These are phyloP conservation scores for Bombus waltoni DNA, from an alignment of 1,140 invertebrate genomes.

Conservation along the genomic window DNA sequence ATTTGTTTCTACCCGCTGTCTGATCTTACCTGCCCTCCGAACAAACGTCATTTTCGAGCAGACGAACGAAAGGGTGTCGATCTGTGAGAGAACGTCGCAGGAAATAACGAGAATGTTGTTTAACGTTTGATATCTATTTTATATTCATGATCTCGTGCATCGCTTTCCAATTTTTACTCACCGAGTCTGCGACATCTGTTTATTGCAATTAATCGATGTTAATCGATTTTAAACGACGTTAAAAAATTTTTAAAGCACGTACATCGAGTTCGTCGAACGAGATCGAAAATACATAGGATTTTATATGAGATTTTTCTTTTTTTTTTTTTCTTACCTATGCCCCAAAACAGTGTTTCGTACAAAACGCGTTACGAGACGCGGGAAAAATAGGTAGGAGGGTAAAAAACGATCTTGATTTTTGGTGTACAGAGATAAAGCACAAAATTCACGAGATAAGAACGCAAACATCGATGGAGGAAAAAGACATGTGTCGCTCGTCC, in stretches of 20 bases:
- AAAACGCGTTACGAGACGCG: neutral
- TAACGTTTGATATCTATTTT: too few relatives aligned
- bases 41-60: neutral
- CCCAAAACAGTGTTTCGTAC: neutral
- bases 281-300: too few relatives aligned
- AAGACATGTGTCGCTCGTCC: constrained; percentile 75
- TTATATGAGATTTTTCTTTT: too few relatives aligned
- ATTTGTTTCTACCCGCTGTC: constrained; percentile 54
- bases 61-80: constrained; percentile 1
- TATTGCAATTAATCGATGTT: too few relatives aligned
- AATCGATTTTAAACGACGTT: too few relatives aligned
- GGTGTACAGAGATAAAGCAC: constrained; percentile 39
- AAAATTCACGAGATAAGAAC: constrained; percentile 34
- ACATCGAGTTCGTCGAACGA: too few relatives aligned
- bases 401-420: neutral
- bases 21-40: constrained; percentile 2
- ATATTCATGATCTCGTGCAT: too few relatives aligned
- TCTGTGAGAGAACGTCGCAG: constrained; percentile 20
- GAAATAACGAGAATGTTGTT: neutral
- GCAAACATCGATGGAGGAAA: constrained; percentile 34
- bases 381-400: neutral
- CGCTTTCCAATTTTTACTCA: too few relatives aligned
- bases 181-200: fast-evolving
- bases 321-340: fast-evolving
- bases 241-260: too few relatives aligned